Base-by-base conservation (phyloP, 2,797 vertebrate genomes). In the Chloroceryle inda region DNA sequence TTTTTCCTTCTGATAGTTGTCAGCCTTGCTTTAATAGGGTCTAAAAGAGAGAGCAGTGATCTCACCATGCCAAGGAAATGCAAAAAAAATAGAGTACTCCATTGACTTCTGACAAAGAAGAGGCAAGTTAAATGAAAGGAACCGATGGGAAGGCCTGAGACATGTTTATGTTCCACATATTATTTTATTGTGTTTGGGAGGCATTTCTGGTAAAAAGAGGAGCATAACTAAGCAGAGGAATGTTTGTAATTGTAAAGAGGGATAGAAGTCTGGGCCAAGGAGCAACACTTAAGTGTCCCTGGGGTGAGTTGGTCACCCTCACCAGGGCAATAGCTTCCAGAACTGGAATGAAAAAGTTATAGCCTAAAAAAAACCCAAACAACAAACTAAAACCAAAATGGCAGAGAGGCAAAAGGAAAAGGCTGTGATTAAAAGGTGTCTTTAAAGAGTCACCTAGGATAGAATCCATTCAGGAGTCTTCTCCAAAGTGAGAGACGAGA, bases 101-200 rank as follows among this genome's bases (percentile, higher is more conserved):
- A 20, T 4, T 79, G 58, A 40, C 29, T 86, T 62, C 78, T 84
- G 20, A 20, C 56, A 49, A 53, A 90, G 42, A 38, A 72, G 38
- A 52, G 11, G 27, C 15, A 18, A 47, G 20, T 58, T 63, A 62
- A 84, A 90, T 49, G 24, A 84, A 80, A 87, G 9, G n/a, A 89
- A 66, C 37, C 0, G 0, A 45, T 69, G 50, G 47, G 64, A 74
- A 87, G 49, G 13, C 27, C 64, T 81, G 55, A 76, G 35, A 73
- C 78, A 22, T 63, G 31, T 85, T 88, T 85, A 49, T 50, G 80
- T 85, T 92, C 83, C 55, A 53, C 31, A 16, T 56, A 62, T 40
- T 83, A 61, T 58, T 86, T 86, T 89, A n/a, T 92, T 92, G 42
- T 67, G 42, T 80, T 90, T 75, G 63, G 78, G 69, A 84, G 49